These are phyloP conservation scores for Drosophila trapezifrons DNA, from an alignment of 1,140 invertebrate genomes.

Conservation along the genomic window DNA sequence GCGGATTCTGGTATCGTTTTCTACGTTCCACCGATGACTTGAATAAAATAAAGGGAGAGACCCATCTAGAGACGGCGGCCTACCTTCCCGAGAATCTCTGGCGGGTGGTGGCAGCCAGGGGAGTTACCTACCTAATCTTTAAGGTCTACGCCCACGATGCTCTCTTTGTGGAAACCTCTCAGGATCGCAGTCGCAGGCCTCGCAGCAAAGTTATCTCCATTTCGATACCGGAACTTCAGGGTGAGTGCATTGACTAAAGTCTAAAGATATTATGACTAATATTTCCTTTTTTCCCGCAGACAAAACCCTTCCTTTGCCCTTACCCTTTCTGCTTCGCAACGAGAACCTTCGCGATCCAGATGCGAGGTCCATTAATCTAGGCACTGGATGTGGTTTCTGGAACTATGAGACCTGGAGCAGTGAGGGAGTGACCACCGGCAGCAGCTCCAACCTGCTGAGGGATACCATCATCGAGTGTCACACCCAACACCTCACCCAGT, in stretches of 20 bases:
- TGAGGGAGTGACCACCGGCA: slow-evolving; percentile 52
- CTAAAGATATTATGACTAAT: too few relatives aligned
- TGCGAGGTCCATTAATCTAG: slow-evolving; percentile 15
- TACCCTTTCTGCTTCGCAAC: slow-evolving; percentile 71
- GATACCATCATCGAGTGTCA: slow-evolving; percentile 84
- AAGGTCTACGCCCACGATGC: slow-evolving; percentile 74
- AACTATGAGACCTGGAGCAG: slow-evolving; percentile 76
- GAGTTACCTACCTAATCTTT: slow-evolving; percentile 45
- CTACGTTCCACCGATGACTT: slow-evolving; percentile 57
- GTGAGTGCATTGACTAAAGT: slow-evolving; percentile 22
- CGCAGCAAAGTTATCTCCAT: slow-evolving; percentile 79
- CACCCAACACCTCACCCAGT: slow-evolving; percentile 87
- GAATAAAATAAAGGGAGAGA: slow-evolving; percentile 42
- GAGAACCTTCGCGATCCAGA: slow-evolving; percentile 65
- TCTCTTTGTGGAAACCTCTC: slow-evolving; percentile 67
- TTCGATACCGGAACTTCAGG: slow-evolving; percentile 52
- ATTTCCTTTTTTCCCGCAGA: slow-evolving; percentile 14
- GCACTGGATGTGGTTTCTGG: slow-evolving; percentile 77
- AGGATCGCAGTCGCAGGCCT: slow-evolving; percentile 47
- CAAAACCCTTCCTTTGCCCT: slow-evolving; percentile 14
- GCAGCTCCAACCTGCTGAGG: slow-evolving; percentile 33
- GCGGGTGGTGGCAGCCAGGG: slow-evolving; percentile 14
- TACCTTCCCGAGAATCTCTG: slow-evolving; percentile 62
- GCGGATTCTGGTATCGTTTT: slow-evolving; percentile 73
- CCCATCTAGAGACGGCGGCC: slow-evolving; percentile 56